Evolutionary conservation across 2,113 vertebrate species (phyloP).

Genomic region (Pampusana beccarii): DNA sequence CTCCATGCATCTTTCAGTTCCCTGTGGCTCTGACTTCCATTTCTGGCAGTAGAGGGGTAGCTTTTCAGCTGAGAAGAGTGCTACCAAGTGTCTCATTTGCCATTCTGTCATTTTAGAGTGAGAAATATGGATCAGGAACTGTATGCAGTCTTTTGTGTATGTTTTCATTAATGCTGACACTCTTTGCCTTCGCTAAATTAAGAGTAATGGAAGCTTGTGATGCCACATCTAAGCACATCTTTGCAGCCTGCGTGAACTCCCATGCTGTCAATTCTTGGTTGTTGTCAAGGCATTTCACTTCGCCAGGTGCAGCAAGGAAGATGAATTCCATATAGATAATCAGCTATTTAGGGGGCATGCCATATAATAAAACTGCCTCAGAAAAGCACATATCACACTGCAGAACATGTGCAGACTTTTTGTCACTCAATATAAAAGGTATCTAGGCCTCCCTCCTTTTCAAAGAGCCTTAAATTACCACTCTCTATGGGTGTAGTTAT

Average conservation of each 20-base stretch:
- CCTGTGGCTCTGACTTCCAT: neutral
- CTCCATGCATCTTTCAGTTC: neutral
- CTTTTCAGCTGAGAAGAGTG: neutral
- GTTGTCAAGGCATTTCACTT: neutral
- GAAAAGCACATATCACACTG: neutral
- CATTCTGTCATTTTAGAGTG: slow-evolving; percentile 2
- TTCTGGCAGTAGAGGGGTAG: neutral
- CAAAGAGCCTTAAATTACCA: neutral
- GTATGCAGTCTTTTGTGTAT: neutral
- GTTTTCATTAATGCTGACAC: neutral
- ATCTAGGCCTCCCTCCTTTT: neutral
- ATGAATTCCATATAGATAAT: neutral
- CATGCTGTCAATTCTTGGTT: neutral
- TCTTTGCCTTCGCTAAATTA: neutral
- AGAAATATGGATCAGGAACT: neutral
- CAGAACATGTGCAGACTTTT: neutral
- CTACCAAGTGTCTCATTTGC: neutral
- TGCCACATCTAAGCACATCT: neutral
- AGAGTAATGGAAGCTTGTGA: neutral
- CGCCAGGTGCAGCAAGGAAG: neutral
- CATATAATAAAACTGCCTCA: neutral
- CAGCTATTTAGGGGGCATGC: neutral
- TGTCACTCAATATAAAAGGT: neutral
- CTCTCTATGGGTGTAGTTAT: neutral
- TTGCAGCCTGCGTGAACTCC: neutral